A percentile compares a stretch with the other conserved stretches of the same genome.
Conservation (phyloP, 2,888 invertebrate species). For the Melipona bicolor region DNA sequence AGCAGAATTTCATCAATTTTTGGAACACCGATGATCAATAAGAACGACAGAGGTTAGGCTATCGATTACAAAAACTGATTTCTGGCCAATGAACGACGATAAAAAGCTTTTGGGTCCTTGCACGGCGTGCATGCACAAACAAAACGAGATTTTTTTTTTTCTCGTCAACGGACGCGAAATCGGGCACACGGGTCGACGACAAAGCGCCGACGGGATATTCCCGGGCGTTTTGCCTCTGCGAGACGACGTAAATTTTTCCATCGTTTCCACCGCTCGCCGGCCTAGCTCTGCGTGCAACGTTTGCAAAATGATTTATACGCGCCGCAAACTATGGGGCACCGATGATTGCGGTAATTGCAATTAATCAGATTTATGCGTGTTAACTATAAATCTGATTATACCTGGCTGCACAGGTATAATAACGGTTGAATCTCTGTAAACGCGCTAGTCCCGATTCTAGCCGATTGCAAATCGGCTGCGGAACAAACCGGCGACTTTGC, state of each 20-base stretch:
- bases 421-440: constrained; percentile 63
- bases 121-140: background rate
- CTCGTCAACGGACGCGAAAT: background rate
- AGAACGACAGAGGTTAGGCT: background rate
- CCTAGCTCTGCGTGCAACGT: constrained; percentile 8
- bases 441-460: constrained; percentile 47
- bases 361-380: constrained; percentile 70
- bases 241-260: constrained; percentile 37
- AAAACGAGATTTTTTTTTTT: no score
- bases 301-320: constrained; percentile 41
- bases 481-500: constrained; percentile 27
- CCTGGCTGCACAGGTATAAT: constrained; percentile 53
- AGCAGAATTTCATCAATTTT: background rate
- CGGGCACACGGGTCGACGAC: background rate
- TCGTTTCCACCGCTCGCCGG: background rate
- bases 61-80: background rate
- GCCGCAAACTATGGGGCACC: constrained; percentile 45
- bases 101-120: background rate
- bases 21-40: background rate
- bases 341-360: constrained; percentile 68
- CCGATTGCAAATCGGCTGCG: constrained; percentile 51
- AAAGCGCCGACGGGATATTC: background rate
- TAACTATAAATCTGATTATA: constrained; percentile 70
- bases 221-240: background rate
- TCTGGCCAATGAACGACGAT: background rate